Base-by-base conservation (phyloP, 2,888 invertebrate genomes). In the Odontocerum albicorne region DNA sequence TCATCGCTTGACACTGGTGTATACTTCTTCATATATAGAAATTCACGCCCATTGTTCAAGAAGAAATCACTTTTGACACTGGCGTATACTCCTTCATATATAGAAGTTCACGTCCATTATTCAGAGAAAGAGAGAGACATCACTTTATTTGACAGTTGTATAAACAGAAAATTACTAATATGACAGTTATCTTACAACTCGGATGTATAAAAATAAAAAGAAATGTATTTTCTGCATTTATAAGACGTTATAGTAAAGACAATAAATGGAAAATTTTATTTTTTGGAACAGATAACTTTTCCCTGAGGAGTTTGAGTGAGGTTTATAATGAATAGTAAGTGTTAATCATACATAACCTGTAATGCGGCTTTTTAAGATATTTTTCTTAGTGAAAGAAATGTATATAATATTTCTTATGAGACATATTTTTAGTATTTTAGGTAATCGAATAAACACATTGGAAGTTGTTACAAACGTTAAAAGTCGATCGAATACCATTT, bases 241-340 rank as follows among this genome's bases (percentile, higher is more conserved):
- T n/a, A n/a, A n/a, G 13, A 1, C 42, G 50, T 45, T 42, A 39
- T n/a, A 47, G 19, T n/a, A 36, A 21, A 19, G 20, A 33, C 31
- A 50, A 31, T 19, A 59, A 59, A 57, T 62, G 62, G 62, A 84
- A 77, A 62, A 72, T 88, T n/a, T 67, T 94, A 39, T 95, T 94
- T 72, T 92, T 94, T 70, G 95, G 95, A 4, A 88, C 90, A 10
- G 93, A 95, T 69, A 75, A 81, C 46, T 94, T 94, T 73, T 87
- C 93, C 0, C 66, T 92, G 16, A 83, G 82, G 59, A 91, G 90
- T 68, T 75, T 95, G 43, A 79, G 81, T 69, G 77, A 76, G 61
- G 77, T 94, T 6, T 77, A 85, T 68, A 73, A 80, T 57, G 82
- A 85, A 66, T 82, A 82, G 90, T 90, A 74, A 74, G 78, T 59